Evolutionary conservation across 2,113 vertebrate genomes (phyloP).

Genomic region (Thalassarche chlororhynchos): DNA sequence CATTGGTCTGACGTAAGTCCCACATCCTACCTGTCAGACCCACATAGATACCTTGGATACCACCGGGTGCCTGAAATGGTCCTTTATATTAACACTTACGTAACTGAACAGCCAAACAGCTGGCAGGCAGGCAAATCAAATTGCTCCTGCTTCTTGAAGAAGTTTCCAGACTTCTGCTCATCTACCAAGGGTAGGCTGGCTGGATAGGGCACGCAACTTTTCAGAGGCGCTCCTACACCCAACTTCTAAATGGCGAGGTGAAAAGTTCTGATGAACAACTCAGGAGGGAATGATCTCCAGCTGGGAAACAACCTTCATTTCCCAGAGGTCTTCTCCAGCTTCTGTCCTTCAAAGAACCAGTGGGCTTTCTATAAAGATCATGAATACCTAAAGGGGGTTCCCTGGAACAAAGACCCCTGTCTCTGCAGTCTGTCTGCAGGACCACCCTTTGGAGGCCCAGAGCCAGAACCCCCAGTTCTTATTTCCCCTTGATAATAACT

Average conservation of each 20-base stretch:
- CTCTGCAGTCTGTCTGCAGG: not conserved
- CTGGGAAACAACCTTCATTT: not conserved
- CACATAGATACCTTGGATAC: not conserved
- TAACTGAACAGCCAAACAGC: not conserved
- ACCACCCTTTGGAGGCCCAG: not conserved
- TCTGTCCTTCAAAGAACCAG: not conserved
- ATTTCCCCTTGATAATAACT: not conserved
- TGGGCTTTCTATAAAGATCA: not conserved
- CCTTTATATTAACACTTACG: not conserved
- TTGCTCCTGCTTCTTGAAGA: not conserved
- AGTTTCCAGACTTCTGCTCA: not conserved
- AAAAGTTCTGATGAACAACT: not conserved
- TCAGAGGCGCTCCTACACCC: not conserved
- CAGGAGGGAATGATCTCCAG: not conserved
- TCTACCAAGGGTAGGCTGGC: not conserved
- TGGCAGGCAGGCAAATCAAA: not conserved
- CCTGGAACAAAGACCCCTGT: not conserved
- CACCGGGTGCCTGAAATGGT: not conserved
- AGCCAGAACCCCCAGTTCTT: not conserved
- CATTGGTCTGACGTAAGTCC: rapidly evolving
- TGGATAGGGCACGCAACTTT: not conserved
- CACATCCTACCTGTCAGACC: not conserved
- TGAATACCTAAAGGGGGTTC: not conserved
- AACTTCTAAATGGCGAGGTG: not conserved
- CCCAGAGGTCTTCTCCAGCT: not conserved